A percentile compares a stretch with the other conserved stretches of the same genome.
Evolutionary conservation across 2,888 invertebrate genomes (phyloP).

Genomic region (Oxystoma pomonae): DNA sequence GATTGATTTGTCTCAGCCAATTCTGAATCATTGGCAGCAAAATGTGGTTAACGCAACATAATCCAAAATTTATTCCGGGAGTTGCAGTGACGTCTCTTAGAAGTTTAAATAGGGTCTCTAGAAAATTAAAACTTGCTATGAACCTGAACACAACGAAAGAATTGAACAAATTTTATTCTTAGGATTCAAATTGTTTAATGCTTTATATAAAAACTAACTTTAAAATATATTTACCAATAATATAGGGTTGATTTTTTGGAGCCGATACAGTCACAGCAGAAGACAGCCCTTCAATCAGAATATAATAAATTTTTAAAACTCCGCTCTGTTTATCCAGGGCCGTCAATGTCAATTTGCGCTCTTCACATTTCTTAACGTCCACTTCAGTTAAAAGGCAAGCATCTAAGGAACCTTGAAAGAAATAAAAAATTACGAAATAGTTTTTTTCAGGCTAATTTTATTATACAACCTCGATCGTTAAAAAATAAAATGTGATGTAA

Average conservation of each 20-base stretch:
- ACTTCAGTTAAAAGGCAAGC: conserved; percentile 46
- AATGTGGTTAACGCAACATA: conserved; percentile 89
- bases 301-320: conserved; percentile 86
- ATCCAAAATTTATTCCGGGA: conserved; percentile 85
- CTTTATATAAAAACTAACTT: no score
- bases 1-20: conserved; percentile 70
- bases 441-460: no score
- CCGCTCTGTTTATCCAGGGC: conserved; percentile 76
- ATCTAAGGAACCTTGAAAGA: neutral
- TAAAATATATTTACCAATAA: conserved; percentile 54
- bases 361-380: conserved; percentile 45
- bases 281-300: conserved; percentile 81
- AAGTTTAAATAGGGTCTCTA: conserved; percentile 79
- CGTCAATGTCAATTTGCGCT: conserved; percentile 55
- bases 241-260: conserved; percentile 71
- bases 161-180: no score
- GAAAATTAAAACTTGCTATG: no score
- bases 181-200: no score
- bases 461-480: no score
- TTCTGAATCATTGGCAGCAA: conserved; percentile 89
- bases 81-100: conserved; percentile 70
- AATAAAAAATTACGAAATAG: no score
- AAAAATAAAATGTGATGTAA: no score
- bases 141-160: no score
- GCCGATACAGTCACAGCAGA: conserved; percentile 79